phyloP scores from a whole-genome alignment of 2,888 invertebrate genomes.

The Andricus quercusramuli region DNA sequence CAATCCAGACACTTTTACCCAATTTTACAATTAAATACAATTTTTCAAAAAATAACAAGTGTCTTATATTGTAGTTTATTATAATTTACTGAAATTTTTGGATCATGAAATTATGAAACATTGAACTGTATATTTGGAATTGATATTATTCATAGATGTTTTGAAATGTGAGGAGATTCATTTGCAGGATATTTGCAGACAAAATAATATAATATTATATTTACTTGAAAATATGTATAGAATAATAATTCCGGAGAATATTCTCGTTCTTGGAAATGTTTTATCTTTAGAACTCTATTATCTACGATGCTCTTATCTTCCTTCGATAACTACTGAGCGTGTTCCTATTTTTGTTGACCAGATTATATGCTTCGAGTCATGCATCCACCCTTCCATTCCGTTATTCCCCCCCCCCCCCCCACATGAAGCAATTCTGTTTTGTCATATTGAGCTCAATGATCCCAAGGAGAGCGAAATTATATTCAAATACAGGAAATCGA shows the following conservation, averaged over 20 bases:
- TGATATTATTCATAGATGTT: no score
- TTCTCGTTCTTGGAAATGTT: neutral
- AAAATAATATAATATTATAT: neutral
- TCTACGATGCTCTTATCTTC: slow-evolving; percentile 10
- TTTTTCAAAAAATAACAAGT: no score
- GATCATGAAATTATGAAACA: no score
- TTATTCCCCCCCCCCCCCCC: neutral
- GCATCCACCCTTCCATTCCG: slow-evolving; percentile 39
- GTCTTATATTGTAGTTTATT: no score
- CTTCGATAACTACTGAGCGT: slow-evolving; percentile 19
- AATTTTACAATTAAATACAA: no score
- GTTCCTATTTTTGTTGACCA: slow-evolving; percentile 3
- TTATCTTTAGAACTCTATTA: neutral
- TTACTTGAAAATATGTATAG: neutral
- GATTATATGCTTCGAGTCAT: slow-evolving; percentile 49
- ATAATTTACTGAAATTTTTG: no score
- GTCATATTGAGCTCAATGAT: slow-evolving; percentile 24
- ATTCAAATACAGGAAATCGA: neutral
- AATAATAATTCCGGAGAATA: no score
- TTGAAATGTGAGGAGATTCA: no score
- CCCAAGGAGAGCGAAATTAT: slow-evolving; percentile 22
- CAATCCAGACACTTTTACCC: no score
- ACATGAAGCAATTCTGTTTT: slow-evolving; percentile 8
- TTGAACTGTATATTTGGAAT: no score
- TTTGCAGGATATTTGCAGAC: neutral